These are phyloP conservation scores for Phocoena sinus DNA, from an alignment of 2,113 vertebrate species.

Conservation along the genomic window DNA sequence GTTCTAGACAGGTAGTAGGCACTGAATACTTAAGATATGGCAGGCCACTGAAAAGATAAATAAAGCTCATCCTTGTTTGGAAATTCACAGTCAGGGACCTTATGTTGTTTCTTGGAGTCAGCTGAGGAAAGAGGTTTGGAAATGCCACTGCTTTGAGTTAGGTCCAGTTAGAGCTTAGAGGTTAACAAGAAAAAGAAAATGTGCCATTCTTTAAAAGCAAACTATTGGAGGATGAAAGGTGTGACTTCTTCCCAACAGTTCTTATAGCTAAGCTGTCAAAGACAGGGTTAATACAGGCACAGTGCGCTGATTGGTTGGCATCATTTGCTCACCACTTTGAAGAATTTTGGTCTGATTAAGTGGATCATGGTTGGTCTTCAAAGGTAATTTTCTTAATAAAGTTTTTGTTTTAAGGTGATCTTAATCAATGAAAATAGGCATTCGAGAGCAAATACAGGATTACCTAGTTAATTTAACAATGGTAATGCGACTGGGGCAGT, in stretches of 20 bases:
- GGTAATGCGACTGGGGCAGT: too few relatives aligned
- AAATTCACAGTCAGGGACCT: not conserved
- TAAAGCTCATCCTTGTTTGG: not conserved
- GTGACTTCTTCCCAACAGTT: not conserved
- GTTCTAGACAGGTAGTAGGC: not conserved
- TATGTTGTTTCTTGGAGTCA: not conserved
- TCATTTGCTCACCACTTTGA: not conserved
- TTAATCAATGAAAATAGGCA: not conserved
- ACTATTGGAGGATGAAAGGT: not conserved
- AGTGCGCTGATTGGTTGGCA: not conserved
- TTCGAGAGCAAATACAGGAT: not conserved
- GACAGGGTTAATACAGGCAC: not conserved
- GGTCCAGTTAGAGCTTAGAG: not conserved
- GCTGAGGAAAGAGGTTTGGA: not conserved
- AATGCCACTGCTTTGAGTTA: not conserved
- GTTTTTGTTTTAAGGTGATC: not conserved
- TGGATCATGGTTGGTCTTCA: not conserved
- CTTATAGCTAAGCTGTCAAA: not conserved
- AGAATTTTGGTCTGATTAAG: constrained; percentile 24
- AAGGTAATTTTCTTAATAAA: not conserved
- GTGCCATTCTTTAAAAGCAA: not conserved
- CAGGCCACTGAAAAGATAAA: not conserved
- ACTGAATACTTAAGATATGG: not conserved
- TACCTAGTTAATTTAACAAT: not conserved
- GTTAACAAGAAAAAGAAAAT: constrained; percentile 13